Evolutionary conservation across 2,797 vertebrate genomes (phyloP).

Genomic region (Dendrocincla tyrannina): DNA sequence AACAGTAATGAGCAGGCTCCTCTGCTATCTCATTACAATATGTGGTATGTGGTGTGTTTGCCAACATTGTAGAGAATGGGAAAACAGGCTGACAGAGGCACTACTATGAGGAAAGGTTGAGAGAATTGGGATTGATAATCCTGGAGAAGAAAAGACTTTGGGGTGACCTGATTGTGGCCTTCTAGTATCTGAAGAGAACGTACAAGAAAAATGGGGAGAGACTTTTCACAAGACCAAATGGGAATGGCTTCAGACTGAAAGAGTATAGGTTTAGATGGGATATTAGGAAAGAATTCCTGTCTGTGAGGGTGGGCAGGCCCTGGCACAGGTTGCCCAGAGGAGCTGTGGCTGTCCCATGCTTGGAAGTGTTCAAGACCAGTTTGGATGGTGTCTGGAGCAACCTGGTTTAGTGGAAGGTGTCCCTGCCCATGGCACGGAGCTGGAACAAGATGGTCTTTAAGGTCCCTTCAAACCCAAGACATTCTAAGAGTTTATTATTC

Average conservation of each 20-base stretch:
- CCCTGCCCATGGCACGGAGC: rapidly evolving
- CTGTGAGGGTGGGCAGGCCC: rapidly evolving
- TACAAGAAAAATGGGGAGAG: not conserved
- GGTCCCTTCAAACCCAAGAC: not conserved
- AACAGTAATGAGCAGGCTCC: constrained; percentile 40
- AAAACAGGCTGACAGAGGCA: not conserved
- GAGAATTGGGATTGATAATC: not conserved
- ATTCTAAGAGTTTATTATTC: not conserved
- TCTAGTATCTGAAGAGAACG: too few species aligned
- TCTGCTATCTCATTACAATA: constrained; percentile 21
- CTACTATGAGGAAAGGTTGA: not conserved
- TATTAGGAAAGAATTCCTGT: not conserved
- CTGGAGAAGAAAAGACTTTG: not conserved
- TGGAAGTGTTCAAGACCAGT: not conserved
- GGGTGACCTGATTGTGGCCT: not conserved
- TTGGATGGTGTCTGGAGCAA: not conserved
- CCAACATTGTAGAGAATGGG: not conserved
- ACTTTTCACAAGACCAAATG: too few species aligned
- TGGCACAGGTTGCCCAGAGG: not conserved
- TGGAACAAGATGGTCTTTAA: not conserved
- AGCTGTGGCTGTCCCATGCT: not conserved
- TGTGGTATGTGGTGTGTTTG: not conserved
- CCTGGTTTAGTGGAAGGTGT: rapidly evolving
- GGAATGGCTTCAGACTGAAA: not conserved
- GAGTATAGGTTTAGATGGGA: not conserved